Evolutionary conservation across 1,140 invertebrate species (phyloP).

Genomic region (Drosophila varians): DNA sequence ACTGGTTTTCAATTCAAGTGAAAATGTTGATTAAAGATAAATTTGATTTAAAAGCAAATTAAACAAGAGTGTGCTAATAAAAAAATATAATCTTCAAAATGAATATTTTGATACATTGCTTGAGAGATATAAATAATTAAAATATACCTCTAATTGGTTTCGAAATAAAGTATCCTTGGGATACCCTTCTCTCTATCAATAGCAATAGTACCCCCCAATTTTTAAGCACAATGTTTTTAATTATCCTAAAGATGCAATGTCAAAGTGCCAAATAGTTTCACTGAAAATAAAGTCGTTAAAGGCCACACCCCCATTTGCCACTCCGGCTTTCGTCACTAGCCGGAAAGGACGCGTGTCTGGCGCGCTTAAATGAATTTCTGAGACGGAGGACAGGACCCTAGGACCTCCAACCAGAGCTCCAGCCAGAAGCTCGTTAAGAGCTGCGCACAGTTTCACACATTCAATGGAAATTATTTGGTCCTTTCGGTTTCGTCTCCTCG

Average conservation of each 20-base stretch:
- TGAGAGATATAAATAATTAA: too few species aligned
- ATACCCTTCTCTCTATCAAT: too few species aligned
- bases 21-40: constrained; percentile 17
- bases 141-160: too few species aligned
- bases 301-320: constrained; percentile 8
- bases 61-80: background rate
- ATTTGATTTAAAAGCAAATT: background rate
- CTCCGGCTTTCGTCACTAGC: constrained; percentile 28
- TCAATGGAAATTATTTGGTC: constrained; percentile 60
- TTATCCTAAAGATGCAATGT: constrained; percentile 2
- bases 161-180: too few species aligned
- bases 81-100: background rate
- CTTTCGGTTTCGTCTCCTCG: constrained; percentile 35
- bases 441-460: constrained; percentile 45
- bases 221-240: too few species aligned
- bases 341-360: constrained; percentile 34
- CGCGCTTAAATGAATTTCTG: constrained; percentile 56
- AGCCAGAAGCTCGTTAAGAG: constrained; percentile 65
- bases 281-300: constrained; percentile 35
- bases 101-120: background rate
- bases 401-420: background rate
- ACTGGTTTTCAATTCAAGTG: background rate
- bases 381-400: constrained; percentile 1
- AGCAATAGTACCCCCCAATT: too few species aligned
- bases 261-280: constrained; percentile 2